These are phyloP conservation scores for Netelia melanura DNA, from an alignment of 2,888 invertebrate species.

Conservation along the genomic window DNA sequence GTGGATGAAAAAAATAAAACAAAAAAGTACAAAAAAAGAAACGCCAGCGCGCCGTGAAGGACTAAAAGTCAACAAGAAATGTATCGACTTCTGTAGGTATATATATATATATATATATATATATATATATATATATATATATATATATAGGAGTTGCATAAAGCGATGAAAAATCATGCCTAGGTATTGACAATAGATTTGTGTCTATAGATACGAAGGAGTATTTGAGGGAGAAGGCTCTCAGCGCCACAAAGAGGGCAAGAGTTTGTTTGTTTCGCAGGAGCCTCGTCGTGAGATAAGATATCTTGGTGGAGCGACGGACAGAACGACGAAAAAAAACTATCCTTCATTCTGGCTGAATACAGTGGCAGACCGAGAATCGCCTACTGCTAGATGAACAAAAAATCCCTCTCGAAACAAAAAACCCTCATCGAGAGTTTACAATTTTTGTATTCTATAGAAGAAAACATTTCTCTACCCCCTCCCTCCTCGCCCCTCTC, in stretches of 20 bases:
- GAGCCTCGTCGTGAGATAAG: slow-evolving; percentile 47
- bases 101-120: not conserved
- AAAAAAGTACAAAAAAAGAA: not conserved
- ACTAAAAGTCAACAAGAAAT: slow-evolving; percentile 53
- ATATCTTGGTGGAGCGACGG: slow-evolving; percentile 10
- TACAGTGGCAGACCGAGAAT: slow-evolving; percentile 26
- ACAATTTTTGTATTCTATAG: slow-evolving; percentile 9
- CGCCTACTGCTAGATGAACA: slow-evolving; percentile 1
- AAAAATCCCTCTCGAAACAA: not conserved
- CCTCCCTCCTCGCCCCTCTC: not conserved
- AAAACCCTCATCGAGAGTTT: slow-evolving; percentile 31
- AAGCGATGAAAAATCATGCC: slow-evolving; percentile 2
- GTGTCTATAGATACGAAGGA: not conserved
- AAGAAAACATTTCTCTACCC: not conserved
- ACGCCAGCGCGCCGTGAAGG: not conserved
- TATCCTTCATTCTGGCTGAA: slow-evolving; percentile 18
- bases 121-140: not conserved
- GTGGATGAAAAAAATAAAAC: slow-evolving; percentile 22
- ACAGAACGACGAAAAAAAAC: slow-evolving; percentile 31
- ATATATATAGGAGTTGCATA: not conserved
- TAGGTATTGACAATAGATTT: slow-evolving; percentile 45
- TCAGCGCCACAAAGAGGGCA: slow-evolving; percentile 38
- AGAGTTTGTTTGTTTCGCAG: slow-evolving; percentile 58
- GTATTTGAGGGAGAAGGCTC: slow-evolving; percentile 12
- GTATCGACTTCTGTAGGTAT: not conserved